Evolutionary conservation across 2,113 vertebrate genomes (phyloP).

Genomic region (Gymnogyps californianus): DNA sequence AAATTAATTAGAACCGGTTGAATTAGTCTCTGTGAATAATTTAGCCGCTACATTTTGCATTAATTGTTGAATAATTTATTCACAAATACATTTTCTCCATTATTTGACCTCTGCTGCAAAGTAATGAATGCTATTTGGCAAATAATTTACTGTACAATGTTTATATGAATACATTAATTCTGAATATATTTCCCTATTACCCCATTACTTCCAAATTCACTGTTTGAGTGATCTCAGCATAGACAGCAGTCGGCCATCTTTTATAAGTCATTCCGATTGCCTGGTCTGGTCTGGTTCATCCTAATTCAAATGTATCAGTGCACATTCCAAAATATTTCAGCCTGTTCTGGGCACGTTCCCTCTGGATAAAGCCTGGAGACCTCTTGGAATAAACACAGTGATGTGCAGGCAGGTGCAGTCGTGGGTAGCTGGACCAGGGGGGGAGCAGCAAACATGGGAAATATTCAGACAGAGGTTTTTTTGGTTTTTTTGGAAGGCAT

Average conservation of each 20-base stretch:
- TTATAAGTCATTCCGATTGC: background rate
- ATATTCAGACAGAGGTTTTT: background rate
- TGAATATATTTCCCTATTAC: background rate
- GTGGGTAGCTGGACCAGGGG: rapidly evolving
- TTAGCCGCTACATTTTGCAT: background rate
- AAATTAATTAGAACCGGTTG: slow-evolving; percentile 19
- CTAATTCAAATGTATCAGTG: background rate
- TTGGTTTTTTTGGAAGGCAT: background rate
- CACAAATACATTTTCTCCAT: slow-evolving; percentile 50
- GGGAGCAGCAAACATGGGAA: background rate
- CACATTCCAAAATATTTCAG: background rate
- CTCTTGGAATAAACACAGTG: background rate
- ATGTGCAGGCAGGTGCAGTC: background rate
- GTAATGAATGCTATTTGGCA: slow-evolving; percentile 38
- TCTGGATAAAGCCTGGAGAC: background rate
- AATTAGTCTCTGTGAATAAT: slow-evolving; percentile 52
- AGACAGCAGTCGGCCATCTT: background rate
- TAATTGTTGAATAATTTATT: slow-evolving; percentile 56
- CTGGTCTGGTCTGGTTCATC: background rate
- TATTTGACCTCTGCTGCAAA: slow-evolving; percentile 35
- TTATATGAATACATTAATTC: slow-evolving; percentile 18
- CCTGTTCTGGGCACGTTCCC: background rate
- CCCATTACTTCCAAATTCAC: background rate
- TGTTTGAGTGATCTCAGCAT: background rate
- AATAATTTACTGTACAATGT: slow-evolving; percentile 41